phyloP scores from a whole-genome alignment of 2,888 invertebrate species.

The Dinocampus coccinellae region DNA sequence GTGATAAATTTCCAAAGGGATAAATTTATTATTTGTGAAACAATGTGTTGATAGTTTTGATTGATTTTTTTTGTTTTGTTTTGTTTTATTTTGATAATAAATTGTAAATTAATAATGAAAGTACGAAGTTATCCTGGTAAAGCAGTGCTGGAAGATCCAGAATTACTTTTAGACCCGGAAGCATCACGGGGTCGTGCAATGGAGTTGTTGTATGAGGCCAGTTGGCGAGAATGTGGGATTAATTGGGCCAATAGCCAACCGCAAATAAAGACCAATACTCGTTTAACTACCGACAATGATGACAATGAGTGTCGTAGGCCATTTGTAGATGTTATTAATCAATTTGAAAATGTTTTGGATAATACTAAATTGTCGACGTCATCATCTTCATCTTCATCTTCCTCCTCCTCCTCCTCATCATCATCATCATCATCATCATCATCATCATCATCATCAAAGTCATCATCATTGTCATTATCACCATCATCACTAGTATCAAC shows the following conservation, averaged over 20 bases:
- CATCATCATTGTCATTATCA: not conserved
- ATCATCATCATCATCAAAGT: not conserved
- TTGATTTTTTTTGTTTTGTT: not conserved
- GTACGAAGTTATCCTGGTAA: slow-evolving; percentile 88
- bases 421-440: slow-evolving; percentile 10
- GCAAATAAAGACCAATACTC: slow-evolving; percentile 28
- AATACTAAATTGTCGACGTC: slow-evolving; percentile 23
- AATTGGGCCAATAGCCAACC: slow-evolving; percentile 58
- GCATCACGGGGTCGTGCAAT: slow-evolving; percentile 78
- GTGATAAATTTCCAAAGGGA: slow-evolving; percentile 12
- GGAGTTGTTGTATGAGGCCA: slow-evolving; percentile 86
- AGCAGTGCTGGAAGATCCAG: slow-evolving; percentile 77
- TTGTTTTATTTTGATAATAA: not conserved
- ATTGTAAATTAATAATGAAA: slow-evolving; percentile 74
- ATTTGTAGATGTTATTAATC: slow-evolving; percentile 56
- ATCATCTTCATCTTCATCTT: too few species aligned
- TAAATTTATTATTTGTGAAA: not conserved
- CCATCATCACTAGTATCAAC: not conserved
- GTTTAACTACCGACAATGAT: slow-evolving; percentile 33
- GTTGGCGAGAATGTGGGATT: slow-evolving; percentile 78
- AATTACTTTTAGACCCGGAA: slow-evolving; percentile 79
- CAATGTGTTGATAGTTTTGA: not conserved
- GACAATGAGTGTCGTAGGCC: slow-evolving; percentile 38
- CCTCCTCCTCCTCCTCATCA: not conserved
- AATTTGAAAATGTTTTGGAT: slow-evolving; percentile 56